These are phyloP conservation scores for Oncorhynchus keta DNA, from an alignment of 2,113 vertebrate species.

Conservation along the genomic window DNA sequence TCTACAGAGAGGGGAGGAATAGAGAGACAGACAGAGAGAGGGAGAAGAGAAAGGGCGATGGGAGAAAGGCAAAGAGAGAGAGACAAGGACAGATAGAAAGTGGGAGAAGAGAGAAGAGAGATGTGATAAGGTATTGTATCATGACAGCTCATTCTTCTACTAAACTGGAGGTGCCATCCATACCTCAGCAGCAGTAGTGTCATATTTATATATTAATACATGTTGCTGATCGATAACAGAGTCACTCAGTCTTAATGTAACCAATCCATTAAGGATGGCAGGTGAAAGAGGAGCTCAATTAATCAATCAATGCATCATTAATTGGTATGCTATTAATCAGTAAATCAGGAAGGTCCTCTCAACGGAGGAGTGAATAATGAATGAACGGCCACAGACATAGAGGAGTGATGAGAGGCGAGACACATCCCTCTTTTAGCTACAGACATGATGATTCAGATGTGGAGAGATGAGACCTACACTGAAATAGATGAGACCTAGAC, in stretches of 20 bases:
- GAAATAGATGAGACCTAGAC: too few relatives aligned
- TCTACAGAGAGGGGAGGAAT: constrained; percentile 71
- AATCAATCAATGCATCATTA: constrained; percentile 35
- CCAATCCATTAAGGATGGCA: constrained; percentile 53
- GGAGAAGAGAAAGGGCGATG: neutral
- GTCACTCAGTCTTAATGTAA: constrained; percentile 1
- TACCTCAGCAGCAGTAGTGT: neutral
- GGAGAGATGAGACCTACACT: constrained; percentile 3
- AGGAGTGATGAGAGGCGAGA: neutral
- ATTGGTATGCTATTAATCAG: constrained; percentile 32
- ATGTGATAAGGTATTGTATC: too few relatives aligned
- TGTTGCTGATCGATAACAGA: constrained; percentile 49
- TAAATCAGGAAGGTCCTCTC: constrained; percentile 46
- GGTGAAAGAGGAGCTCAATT: constrained; percentile 41
- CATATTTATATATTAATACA: constrained; percentile 27
- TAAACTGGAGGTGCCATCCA: neutral
- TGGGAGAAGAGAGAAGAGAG: neutral
- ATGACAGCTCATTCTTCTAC: too few relatives aligned
- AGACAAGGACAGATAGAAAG: neutral
- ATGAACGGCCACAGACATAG: constrained; percentile 16
- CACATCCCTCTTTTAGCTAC: constrained; percentile 32
- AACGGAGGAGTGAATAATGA: constrained; percentile 56
- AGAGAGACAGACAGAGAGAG: neutral
- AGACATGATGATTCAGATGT: constrained; percentile 18
- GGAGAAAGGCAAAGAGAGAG: neutral